Percentiles rank a stretch among this genome's conserved stretches.
phyloP scores from a whole-genome alignment of 2,113 vertebrate genomes.

The Neogale vison region DNA sequence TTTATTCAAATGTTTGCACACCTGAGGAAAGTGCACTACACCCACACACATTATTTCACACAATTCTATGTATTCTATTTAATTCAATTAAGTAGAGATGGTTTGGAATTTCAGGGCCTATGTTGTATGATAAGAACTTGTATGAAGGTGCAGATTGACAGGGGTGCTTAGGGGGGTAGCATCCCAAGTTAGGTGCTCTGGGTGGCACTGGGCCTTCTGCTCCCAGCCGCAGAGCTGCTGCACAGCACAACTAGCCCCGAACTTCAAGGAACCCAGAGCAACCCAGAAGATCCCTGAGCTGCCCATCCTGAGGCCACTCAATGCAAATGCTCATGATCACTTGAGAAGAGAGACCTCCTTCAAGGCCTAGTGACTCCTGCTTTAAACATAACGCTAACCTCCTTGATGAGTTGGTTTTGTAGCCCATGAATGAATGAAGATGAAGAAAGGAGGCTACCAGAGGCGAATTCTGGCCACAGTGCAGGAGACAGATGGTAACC shows the following conservation, averaged over 20 bases:
- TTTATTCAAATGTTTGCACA: not conserved
- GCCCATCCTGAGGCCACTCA: not conserved
- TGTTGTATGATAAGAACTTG: not conserved
- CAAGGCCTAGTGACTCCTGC: not conserved
- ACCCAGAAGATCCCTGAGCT: not conserved
- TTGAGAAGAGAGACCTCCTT: not conserved
- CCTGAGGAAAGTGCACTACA: not conserved
- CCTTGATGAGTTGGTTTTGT: not conserved
- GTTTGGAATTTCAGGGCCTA: not conserved
- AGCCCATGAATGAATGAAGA: not conserved
- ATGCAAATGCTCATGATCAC: not conserved
- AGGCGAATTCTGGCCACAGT: not conserved
- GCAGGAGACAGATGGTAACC: not conserved
- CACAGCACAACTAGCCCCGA: too few species aligned
- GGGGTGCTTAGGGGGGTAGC: not conserved
- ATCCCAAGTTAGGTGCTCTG: not conserved
- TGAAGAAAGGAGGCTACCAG: not conserved
- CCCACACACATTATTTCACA: not conserved
- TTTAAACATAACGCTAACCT: not conserved
- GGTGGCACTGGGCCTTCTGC: not conserved
- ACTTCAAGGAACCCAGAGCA: not conserved
- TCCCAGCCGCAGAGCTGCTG: not conserved
- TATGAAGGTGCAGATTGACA: not conserved
- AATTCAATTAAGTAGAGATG: not conserved
- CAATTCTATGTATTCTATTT: not conserved